Percentiles rank a stretch among this genome's conserved stretches.
These are phyloP conservation scores for Planococcus citri DNA, from an alignment of 1,140 invertebrate genomes.

Conservation along the genomic window DNA sequence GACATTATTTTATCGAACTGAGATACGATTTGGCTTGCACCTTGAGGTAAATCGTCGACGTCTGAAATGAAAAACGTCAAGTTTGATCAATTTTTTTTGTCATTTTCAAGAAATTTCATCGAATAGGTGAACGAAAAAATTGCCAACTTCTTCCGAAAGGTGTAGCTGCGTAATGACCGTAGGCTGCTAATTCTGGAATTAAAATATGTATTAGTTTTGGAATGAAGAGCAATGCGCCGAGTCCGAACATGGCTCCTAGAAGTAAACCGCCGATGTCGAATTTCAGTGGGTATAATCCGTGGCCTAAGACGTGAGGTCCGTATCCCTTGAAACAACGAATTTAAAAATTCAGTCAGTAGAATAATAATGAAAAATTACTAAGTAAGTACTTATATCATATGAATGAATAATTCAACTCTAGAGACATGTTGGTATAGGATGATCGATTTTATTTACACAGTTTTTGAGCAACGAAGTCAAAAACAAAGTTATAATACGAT, in stretches of 20 bases:
- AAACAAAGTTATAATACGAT: too few species aligned
- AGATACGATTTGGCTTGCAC: slow-evolving; percentile 50
- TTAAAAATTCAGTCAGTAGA: too few species aligned
- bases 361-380: too few species aligned
- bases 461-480: too few species aligned
- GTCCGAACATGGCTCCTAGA: slow-evolving; percentile 59
- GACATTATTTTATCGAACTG: slow-evolving; percentile 55
- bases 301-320: slow-evolving; percentile 4
- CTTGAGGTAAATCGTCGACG: slow-evolving; percentile 30
- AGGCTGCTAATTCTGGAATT: neutral
- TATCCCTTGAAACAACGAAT: slow-evolving; percentile 22
- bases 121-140: neutral
- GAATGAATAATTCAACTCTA: too few species aligned
- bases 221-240: slow-evolving; percentile 61
- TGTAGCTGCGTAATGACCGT: neutral
- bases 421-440: too few species aligned
- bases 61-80: too few species aligned
- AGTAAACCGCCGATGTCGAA: slow-evolving; percentile 68
- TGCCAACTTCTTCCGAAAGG: neutral
- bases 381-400: too few species aligned
- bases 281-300: slow-evolving; percentile 43
- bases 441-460: too few species aligned
- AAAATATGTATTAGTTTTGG: slow-evolving; percentile 56
- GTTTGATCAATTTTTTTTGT: too few species aligned
- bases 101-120: too few species aligned